Percentiles rank a stretch among this genome's conserved stretches.
phyloP scores from a whole-genome alignment of 2,797 vertebrate species.

The Antennarius maculatus region DNA sequence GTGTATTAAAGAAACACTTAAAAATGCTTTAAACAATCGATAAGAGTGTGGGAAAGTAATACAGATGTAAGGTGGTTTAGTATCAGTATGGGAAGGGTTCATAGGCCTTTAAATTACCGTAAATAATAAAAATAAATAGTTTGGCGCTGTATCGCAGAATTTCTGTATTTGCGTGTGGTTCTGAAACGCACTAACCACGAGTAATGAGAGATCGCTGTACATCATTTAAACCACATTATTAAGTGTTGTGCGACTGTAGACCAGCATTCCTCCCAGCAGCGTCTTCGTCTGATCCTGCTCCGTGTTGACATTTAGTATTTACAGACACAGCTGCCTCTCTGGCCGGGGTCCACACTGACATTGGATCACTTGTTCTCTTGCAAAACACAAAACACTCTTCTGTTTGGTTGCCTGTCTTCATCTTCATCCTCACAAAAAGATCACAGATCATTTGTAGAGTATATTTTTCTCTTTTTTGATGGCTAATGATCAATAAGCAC shows the following conservation, averaged over 20 bases:
- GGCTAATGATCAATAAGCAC: neutral
- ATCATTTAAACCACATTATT: neutral
- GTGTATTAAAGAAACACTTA: too few species aligned
- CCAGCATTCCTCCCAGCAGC: conserved; percentile 1
- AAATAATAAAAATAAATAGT: too few species aligned
- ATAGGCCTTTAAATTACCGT: too few species aligned
- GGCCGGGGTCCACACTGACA: conserved; percentile 18
- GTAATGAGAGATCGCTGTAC: too few species aligned
- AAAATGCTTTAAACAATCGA: too few species aligned
- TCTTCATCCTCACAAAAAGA: conserved; percentile 25
- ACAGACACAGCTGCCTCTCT: conserved; percentile 25
- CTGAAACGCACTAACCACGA: too few species aligned
- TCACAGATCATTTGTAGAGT: conserved; percentile 29
- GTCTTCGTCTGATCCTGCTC: conserved; percentile 20
- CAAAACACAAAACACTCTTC: conserved; percentile 22
- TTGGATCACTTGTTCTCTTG: conserved; percentile 25
- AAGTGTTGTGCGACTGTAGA: neutral
- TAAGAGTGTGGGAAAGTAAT: too few species aligned
- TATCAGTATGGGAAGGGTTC: too few species aligned
- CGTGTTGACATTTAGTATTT: conserved; percentile 8
- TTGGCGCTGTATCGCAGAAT: too few species aligned
- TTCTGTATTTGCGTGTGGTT: too few species aligned
- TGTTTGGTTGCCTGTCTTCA: conserved; percentile 31
- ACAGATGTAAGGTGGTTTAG: too few species aligned
- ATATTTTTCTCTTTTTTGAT: neutral